Percentiles rank a stretch among this genome's conserved stretches.
Conservation (phyloP, 2,888 invertebrate genomes). For the Eudasyphora cyanicolor region DNA sequence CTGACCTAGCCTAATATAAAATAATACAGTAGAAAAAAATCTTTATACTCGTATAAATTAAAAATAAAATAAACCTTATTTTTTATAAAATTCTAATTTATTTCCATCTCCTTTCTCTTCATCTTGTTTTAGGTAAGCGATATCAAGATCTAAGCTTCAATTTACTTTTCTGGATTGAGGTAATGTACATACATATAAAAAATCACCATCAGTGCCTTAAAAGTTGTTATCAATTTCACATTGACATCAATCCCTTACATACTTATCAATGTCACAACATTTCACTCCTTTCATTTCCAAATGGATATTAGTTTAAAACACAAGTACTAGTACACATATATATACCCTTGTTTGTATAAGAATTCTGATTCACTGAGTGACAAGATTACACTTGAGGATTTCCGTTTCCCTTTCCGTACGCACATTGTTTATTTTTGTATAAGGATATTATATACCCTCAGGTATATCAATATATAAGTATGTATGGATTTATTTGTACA, state of each 20-base stretch:
- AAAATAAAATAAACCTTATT: too few relatives aligned
- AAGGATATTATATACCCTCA: too few relatives aligned
- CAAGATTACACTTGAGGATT: constrained; percentile 10
- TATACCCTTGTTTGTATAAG: too few relatives aligned
- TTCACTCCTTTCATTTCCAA: not conserved
- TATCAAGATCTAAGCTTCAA: not conserved
- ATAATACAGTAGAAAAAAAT: too few relatives aligned
- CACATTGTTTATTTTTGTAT: too few relatives aligned
- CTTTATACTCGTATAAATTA: too few relatives aligned
- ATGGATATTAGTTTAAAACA: not conserved
- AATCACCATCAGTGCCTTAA: not conserved
- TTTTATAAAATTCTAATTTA: not conserved
- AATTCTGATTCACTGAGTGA: not conserved
- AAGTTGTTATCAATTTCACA: not conserved
- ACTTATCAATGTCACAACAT: not conserved
- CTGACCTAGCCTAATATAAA: too few relatives aligned
- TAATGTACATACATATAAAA: constrained; percentile 18
- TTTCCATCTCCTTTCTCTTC: not conserved
- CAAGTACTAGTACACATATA: too few relatives aligned
- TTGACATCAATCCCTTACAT: not conserved
- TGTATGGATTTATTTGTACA: not conserved
- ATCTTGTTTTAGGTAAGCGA: constrained; percentile 6
- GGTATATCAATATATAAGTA: too few relatives aligned
- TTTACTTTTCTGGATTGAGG: not conserved
- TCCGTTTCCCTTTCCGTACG: not conserved